A percentile compares a stretch with the other conserved stretches of the same genome.
phyloP scores from a whole-genome alignment of 1,140 invertebrate genomes.

The Cecropterus lyciades region DNA sequence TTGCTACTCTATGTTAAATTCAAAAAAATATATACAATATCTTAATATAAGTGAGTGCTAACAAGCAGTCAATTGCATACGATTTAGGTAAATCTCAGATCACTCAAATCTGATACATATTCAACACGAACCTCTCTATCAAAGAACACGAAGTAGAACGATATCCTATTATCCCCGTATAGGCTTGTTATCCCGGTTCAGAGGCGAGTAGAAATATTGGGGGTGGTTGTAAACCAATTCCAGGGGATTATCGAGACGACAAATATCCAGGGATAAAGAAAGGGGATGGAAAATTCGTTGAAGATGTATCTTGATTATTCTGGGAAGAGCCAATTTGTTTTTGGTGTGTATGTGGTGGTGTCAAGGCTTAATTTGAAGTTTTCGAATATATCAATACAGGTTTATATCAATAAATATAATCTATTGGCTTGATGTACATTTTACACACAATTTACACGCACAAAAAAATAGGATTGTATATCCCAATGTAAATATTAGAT shows the following conservation, averaged over 20 bases:
- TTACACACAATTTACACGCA: no score
- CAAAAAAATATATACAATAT: no score
- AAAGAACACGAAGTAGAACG: slow-evolving; percentile 14
- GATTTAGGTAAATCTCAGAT: slow-evolving; percentile 1
- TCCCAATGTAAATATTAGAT: no score
- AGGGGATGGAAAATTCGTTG: slow-evolving; percentile 27
- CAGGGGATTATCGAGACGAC: slow-evolving; percentile 45
- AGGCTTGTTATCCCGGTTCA: slow-evolving; percentile 33
- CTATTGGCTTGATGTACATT: no score
- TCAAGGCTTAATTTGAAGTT: neutral
- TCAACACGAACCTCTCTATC: slow-evolving; percentile 19
- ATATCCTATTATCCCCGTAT: slow-evolving; percentile 32
- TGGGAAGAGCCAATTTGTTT: slow-evolving; percentile 31
- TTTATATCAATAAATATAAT: no score
- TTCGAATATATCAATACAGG: no score
- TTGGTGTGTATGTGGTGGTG: slow-evolving; percentile 5
- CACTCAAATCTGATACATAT: slow-evolving; percentile 22
- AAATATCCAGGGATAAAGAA: slow-evolving; percentile 38
- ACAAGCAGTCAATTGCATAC: neutral
- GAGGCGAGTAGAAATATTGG: slow-evolving; percentile 44
- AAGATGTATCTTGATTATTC: slow-evolving; percentile 35
- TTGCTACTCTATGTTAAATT: no score
- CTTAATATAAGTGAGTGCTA: neutral
- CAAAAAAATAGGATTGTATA: no score
- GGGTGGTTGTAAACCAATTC: slow-evolving; percentile 48